phyloP scores from a whole-genome alignment of 1,140 invertebrate species.

The Drosophila trapezifrons region DNA sequence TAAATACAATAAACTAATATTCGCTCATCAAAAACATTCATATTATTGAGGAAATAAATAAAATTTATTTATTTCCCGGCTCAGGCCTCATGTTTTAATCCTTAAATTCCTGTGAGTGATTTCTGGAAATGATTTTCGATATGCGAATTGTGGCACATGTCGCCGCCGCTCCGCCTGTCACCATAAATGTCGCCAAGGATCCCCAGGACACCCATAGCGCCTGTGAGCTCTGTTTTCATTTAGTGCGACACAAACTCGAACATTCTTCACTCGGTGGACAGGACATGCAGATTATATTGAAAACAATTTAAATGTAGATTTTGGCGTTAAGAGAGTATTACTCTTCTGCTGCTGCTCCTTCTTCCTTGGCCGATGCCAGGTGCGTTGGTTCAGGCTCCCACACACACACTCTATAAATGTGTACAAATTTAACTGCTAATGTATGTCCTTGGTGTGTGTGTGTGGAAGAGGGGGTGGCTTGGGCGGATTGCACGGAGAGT shows the following conservation, averaged over 20 bases:
- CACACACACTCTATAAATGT: constrained; percentile 28
- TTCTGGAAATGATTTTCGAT: constrained; percentile 22
- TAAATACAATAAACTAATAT: neutral
- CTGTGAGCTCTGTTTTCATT: constrained; percentile 49
- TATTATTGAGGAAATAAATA: neutral
- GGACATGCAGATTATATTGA: constrained; percentile 82
- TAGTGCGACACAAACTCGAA: constrained; percentile 61
- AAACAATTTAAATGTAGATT: constrained; percentile 83
- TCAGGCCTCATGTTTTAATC: neutral
- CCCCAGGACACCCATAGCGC: constrained; percentile 28
- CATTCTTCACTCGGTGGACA: constrained; percentile 64
- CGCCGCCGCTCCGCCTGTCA: constrained; percentile 16
- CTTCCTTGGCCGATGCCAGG: constrained; percentile 43
- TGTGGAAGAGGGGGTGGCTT: constrained; percentile 4
- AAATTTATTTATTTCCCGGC: neutral
- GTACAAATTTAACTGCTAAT: constrained; percentile 29
- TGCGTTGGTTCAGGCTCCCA: constrained; percentile 40
- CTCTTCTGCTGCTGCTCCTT: constrained; percentile 33
- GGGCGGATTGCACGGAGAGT: constrained; percentile 59
- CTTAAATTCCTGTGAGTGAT: constrained; percentile 29
- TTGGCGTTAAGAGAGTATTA: constrained; percentile 65
- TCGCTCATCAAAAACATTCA: neutral
- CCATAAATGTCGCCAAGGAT: constrained; percentile 35
- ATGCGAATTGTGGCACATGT: constrained; percentile 67
- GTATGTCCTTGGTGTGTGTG: constrained; percentile 23